A percentile compares a stretch with the other conserved stretches of the same genome.
Conservation (phyloP, 2,113 vertebrate species). For the Seriola aureovittata region DNA sequence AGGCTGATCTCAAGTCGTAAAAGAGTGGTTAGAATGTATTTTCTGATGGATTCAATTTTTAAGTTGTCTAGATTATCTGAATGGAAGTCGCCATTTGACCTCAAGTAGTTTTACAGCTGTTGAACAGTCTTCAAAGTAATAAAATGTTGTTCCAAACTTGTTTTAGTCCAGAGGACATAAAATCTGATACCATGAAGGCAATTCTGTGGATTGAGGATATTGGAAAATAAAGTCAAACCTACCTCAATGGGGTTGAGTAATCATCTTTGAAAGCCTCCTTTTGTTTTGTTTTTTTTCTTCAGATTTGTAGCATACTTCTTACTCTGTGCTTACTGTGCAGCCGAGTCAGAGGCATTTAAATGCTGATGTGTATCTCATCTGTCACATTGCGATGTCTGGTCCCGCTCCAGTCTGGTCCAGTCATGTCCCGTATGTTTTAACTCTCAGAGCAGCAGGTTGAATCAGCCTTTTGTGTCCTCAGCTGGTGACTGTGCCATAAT, state of each 20-base stretch:
- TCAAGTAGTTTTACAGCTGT: conserved; percentile 54
- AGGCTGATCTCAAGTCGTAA: conserved; percentile 38
- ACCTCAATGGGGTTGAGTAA: conserved; percentile 37
- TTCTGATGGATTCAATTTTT: conserved; percentile 44
- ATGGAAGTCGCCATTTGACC: conserved; percentile 53
- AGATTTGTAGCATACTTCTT: conserved; percentile 28
- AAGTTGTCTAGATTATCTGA: conserved; percentile 50
- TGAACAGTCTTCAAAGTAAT: conserved; percentile 48
- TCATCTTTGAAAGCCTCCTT: conserved; percentile 25
- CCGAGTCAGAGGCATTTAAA: conserved; percentile 1
- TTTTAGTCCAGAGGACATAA: conserved; percentile 61
- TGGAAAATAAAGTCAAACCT: conserved; percentile 51
- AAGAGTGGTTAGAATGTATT: conserved; percentile 24
- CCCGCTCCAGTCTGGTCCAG: conserved; percentile 8
- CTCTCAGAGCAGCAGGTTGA: conserved; percentile 50
- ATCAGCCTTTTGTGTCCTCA: conserved; percentile 61
- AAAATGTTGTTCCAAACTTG: conserved; percentile 46
- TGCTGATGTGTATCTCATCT: conserved; percentile 35
- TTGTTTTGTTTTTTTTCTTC: neutral
- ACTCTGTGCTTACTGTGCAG: conserved; percentile 9
- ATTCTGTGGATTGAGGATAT: conserved; percentile 44
- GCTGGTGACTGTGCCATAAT: conserved; percentile 56
- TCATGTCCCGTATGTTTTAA: conserved; percentile 35
- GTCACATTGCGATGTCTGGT: conserved; percentile 22
- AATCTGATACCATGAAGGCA: conserved; percentile 50